Percentiles rank a stretch among this genome's conserved stretches.
Conservation (phyloP, 37 sponge, comb jelly and placozoan genomes). For the Spongilla lacustris region DNA sequence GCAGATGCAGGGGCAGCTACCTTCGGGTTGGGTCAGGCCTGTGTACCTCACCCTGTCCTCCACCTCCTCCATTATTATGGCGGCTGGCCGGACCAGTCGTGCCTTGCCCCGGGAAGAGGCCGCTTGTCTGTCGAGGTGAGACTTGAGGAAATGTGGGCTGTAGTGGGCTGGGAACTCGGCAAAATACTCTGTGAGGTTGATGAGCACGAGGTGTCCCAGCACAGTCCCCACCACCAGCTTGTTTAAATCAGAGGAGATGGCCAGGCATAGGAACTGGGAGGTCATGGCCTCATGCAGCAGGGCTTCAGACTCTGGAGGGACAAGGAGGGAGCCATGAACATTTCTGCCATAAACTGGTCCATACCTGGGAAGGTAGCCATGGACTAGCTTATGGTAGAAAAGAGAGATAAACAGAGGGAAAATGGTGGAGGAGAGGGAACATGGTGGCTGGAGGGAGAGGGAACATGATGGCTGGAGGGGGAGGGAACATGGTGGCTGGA, state of each 20-base stretch:
- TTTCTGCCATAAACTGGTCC: no score
- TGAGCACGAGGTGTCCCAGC: constrained; percentile 30
- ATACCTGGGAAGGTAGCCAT: no score
- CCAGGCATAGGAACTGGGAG: constrained; percentile 5
- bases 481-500: background rate
- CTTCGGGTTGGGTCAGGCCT: background rate
- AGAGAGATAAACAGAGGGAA: no score
- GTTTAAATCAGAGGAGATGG: constrained; percentile 36
- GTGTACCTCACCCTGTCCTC: constrained; percentile 38
- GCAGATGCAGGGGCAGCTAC: background rate
- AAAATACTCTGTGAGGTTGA: constrained; percentile 58
- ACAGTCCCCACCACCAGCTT: constrained; percentile 28
- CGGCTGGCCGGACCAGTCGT: background rate
- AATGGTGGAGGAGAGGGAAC: no score
- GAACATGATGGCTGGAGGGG: background rate
- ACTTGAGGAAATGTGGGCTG: constrained; percentile 17
- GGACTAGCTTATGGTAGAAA: no score
- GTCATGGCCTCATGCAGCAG: constrained; percentile 3
- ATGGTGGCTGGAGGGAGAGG: no score
- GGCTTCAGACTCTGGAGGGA: constrained; percentile 36
- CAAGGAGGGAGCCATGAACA: no score
- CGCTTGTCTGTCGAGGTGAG: background rate
- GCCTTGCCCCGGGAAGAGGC: background rate
- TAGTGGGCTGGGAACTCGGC: constrained; percentile 46
- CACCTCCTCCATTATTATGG: constrained; percentile 37